These are phyloP conservation scores for Phalacrocorax pelagicus DNA, from an alignment of 2,113 vertebrate genomes.

Conservation along the genomic window DNA sequence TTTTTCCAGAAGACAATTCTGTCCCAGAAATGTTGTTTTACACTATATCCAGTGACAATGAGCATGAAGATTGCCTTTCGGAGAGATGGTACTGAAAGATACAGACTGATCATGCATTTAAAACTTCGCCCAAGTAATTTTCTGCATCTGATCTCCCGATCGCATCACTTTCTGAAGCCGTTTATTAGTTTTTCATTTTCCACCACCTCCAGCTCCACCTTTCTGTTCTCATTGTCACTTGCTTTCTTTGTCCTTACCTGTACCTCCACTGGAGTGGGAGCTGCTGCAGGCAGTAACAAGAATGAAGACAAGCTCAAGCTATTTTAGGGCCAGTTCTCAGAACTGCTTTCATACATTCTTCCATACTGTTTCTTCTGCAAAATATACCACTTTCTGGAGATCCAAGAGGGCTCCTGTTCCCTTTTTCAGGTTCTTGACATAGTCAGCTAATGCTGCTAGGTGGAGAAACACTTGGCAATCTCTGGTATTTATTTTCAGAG, in stretches of 20 bases:
- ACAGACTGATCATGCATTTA: background rate
- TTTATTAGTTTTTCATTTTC: background rate
- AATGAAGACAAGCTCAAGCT: background rate
- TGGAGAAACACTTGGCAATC: conserved; percentile 61
- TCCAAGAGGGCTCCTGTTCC: conserved; percentile 10
- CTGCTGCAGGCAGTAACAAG: too few species aligned
- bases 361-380: background rate
- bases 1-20: background rate
- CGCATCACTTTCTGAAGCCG: background rate
- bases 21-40: background rate
- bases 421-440: conserved; percentile 54
- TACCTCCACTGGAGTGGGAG: too few species aligned
- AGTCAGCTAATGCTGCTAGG: conserved; percentile 56
- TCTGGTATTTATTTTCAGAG: conserved; percentile 63
- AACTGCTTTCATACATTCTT: background rate
- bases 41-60: background rate
- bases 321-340: conserved; percentile 18
- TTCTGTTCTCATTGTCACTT: background rate
- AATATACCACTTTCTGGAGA: background rate
- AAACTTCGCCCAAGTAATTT: background rate
- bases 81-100: background rate
- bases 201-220: background rate
- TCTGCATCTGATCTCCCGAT: background rate
- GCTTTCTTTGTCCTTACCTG: background rate
- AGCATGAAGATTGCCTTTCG: background rate